phyloP scores from a whole-genome alignment of 1,140 invertebrate species.

The fruit fly (Drosophila melanogaster) region Release_6_plus_ISO1_MT NT_033777.3:21721501-21722000 shows the following conservation, averaged over 20 bases:
- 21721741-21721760: constrained; percentile 9
- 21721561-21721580: too few species aligned
- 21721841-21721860: constrained; percentile 76
- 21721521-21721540: too few species aligned
- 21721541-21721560: too few species aligned
- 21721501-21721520: too few species aligned
- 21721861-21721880: constrained; percentile 61
- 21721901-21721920: constrained; percentile 46
- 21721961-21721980: neutral
- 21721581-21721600: too few species aligned
- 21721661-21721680: neutral
- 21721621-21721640: neutral
- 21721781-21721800: constrained; percentile 1
- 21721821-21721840: constrained; percentile 71
- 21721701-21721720: neutral
- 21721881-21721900: constrained; percentile 59
- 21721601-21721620: too few species aligned
- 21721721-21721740: constrained; percentile 7
- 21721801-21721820: constrained; percentile 50
- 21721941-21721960: constrained; percentile 16
- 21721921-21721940: constrained; percentile 57
- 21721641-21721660: neutral
- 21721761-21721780: constrained; percentile 12
- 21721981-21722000: neutral
- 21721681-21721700: neutral